Conservation (phyloP, 2,888 invertebrate genomes). For the Diabrotica balteata region DNA sequence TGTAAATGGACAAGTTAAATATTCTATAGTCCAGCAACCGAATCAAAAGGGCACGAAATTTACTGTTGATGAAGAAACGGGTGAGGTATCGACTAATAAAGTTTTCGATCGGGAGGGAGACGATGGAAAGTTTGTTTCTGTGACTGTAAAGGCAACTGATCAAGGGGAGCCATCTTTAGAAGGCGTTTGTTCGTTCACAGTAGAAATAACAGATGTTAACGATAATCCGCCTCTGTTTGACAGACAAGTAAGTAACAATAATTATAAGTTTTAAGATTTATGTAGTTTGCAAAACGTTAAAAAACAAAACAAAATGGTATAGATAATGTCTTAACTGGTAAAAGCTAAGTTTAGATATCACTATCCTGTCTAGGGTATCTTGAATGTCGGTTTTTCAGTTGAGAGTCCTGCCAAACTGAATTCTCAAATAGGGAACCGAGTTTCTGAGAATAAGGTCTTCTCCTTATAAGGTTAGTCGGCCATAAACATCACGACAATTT, state of each 20-base stretch:
- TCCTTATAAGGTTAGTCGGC: too few relatives aligned
- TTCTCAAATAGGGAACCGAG: too few relatives aligned
- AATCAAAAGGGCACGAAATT: conserved; percentile 96
- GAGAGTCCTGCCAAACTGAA: too few relatives aligned
- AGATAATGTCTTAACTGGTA: too few relatives aligned
- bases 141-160: conserved; percentile 97
- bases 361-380: too few relatives aligned
- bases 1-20: conserved; percentile 93
- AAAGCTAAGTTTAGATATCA: too few relatives aligned
- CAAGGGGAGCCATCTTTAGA: conserved; percentile 97
- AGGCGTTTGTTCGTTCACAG: conserved; percentile 98
- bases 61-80: conserved; percentile 93
- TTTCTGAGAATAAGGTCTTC: too few relatives aligned
- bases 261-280: background rate
- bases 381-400: too few relatives aligned
- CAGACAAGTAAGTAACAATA: conserved; percentile 77
- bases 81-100: conserved; percentile 93
- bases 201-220: conserved; percentile 96
- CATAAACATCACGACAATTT: too few relatives aligned
- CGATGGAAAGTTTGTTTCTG: conserved; percentile 94
- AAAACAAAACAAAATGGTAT: too few relatives aligned
- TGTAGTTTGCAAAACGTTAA: background rate
- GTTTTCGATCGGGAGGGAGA: conserved; percentile 97
- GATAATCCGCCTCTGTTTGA: conserved; percentile 96
- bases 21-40: conserved; percentile 95